Percentiles rank a stretch among this genome's conserved stretches.
Conservation (phyloP, 2,797 vertebrate genomes). For the Lagocephalus sceleratus region DNA sequence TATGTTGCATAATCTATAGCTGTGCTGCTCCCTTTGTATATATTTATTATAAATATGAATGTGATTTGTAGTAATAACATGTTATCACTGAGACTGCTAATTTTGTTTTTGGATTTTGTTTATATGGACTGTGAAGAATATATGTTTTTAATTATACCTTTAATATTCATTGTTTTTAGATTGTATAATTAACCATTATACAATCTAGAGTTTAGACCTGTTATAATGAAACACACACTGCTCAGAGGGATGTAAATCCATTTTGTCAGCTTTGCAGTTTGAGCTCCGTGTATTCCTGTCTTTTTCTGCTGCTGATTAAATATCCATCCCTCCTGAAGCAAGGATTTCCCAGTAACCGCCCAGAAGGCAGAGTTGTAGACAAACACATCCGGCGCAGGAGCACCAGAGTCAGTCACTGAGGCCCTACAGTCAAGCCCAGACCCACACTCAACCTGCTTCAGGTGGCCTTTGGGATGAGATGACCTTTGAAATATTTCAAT, state of each 20-base stretch:
- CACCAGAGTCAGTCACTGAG: slow-evolving; percentile 77
- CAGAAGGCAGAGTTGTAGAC: slow-evolving; percentile 63
- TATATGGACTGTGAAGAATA: background rate
- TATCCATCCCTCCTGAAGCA: slow-evolving; percentile 90
- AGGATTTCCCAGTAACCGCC: slow-evolving; percentile 85
- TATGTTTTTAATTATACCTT: background rate
- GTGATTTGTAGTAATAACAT: background rate
- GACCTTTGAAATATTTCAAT: slow-evolving; percentile 10
- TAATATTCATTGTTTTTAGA: no score
- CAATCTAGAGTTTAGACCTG: no score
- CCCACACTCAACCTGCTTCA: slow-evolving; percentile 48
- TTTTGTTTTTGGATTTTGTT: background rate
- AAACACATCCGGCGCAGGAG: slow-evolving; percentile 63
- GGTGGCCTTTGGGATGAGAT: slow-evolving; percentile 22
- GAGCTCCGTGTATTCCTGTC: slow-evolving; percentile 75
- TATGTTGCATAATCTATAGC: background rate
- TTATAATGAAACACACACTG: slow-evolving; percentile 1
- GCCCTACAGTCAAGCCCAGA: slow-evolving; percentile 43
- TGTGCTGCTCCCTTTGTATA: background rate
- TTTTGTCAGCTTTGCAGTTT: slow-evolving; percentile 37
- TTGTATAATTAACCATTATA: no score
- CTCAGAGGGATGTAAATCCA: slow-evolving; percentile 25
- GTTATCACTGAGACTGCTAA: background rate
- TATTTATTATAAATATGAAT: slow-evolving; percentile 1
- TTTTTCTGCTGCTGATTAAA: slow-evolving; percentile 82